These are phyloP conservation scores for Tetropium fuscum DNA, from an alignment of 2,888 invertebrate species.

Conservation along the genomic window DNA sequence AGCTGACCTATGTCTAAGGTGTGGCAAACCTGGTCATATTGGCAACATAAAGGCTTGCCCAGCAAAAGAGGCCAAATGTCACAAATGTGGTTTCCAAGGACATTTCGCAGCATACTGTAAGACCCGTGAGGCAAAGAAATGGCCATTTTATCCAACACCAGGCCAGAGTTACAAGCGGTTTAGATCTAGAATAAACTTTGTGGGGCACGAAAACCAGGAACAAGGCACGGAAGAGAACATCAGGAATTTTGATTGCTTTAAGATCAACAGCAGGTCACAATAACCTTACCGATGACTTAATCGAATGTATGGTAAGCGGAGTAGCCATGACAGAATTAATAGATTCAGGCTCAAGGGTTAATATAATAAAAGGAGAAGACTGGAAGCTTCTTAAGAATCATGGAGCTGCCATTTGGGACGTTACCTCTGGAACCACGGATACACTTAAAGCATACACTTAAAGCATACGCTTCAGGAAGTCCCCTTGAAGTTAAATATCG, in stretches of 20 bases:
- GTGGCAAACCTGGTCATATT: constrained; percentile 20
- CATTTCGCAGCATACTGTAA: constrained; percentile 33
- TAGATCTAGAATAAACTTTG: background rate
- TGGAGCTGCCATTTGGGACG: constrained; percentile 35
- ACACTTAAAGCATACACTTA: background rate
- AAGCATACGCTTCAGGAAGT: background rate
- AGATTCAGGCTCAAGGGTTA: constrained; percentile 41
- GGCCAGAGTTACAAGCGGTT: too few relatives aligned
- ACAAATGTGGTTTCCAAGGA: constrained; percentile 31
- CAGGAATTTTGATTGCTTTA: constrained; percentile 22
- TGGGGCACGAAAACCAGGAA: background rate
- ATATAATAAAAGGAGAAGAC: constrained; percentile 37
- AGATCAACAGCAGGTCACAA: too few relatives aligned
- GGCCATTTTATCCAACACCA: too few relatives aligned
- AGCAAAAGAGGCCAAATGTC: constrained; percentile 29
- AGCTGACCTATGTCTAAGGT: constrained; percentile 23
- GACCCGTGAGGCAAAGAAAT: constrained; percentile 15
- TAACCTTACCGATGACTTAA: constrained; percentile 32
- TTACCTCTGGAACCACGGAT: background rate
- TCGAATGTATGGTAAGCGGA: constrained; percentile 37
- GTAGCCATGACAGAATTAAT: constrained; percentile 37
- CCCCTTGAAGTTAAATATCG: constrained; percentile 9
- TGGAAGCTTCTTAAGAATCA: constrained; percentile 32
- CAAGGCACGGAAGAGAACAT: background rate
- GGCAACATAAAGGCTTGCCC: constrained; percentile 20